Percentiles rank a stretch among this genome's conserved stretches.
Evolutionary conservation across 2,888 invertebrate genomes (phyloP).

Genomic region (Erynnis tages): DNA sequence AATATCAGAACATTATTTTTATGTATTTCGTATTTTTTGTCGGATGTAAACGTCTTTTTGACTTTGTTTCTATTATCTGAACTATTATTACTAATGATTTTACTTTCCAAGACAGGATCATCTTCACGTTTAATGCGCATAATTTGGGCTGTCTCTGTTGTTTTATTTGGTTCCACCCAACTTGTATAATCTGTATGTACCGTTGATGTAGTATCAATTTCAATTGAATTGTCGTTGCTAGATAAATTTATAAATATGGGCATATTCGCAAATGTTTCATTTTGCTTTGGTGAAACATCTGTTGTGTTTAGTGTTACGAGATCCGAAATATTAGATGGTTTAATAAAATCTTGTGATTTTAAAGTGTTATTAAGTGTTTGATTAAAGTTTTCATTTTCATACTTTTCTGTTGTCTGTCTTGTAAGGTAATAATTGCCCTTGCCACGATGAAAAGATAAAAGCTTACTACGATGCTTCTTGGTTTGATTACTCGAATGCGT

Average conservation of each 20-base stretch:
- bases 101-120: background rate
- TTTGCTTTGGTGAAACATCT: background rate
- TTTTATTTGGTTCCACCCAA: slow-evolving; percentile 25
- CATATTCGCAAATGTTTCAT: background rate
- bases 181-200: background rate
- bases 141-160: slow-evolving; percentile 38
- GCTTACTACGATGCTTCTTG: slow-evolving; percentile 64
- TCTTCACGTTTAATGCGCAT: slow-evolving; percentile 48
- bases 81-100: slow-evolving; percentile 6
- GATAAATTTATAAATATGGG: slow-evolving; percentile 45
- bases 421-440: slow-evolving; percentile 52
- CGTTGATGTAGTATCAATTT: background rate
- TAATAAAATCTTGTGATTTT: slow-evolving; percentile 32
- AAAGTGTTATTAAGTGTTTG: slow-evolving; percentile 31
- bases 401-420: slow-evolving; percentile 42
- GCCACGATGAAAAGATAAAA: slow-evolving; percentile 8
- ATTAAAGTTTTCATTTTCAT: slow-evolving; percentile 39
- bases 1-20: no score
- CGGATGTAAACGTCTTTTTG: no score
- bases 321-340: background rate
- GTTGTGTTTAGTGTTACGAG: background rate
- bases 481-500: slow-evolving; percentile 47
- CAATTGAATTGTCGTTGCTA: slow-evolving; percentile 17
- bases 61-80: no score
- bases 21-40: no score